These are phyloP conservation scores for Spheniscus humboldti DNA, from an alignment of 2,797 vertebrate genomes.

Conservation along the genomic window DNA sequence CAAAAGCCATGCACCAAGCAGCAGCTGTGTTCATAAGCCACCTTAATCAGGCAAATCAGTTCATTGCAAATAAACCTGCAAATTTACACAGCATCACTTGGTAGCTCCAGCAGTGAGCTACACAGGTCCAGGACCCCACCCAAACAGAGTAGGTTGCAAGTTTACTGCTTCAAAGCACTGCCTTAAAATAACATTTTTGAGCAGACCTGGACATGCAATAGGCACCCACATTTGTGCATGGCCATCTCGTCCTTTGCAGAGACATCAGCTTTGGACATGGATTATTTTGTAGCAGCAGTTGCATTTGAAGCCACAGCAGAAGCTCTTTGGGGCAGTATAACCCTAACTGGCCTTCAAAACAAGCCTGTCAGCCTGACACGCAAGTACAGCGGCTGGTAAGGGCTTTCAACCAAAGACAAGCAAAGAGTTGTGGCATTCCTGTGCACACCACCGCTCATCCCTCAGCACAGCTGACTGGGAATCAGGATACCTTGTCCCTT, in stretches of 20 bases:
- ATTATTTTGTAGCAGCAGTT: background rate
- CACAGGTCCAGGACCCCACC: background rate
- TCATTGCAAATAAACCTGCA: background rate
- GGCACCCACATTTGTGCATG: rapidly evolving
- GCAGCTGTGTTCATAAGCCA: background rate
- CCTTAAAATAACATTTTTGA: background rate
- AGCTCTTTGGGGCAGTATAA: background rate
- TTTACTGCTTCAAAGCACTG: background rate
- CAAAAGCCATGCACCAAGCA: background rate
- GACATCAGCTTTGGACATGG: background rate
- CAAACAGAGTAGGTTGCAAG: background rate
- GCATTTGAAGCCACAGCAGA: background rate
- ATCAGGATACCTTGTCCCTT: background rate
- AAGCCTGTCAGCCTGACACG: background rate
- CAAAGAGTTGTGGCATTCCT: background rate
- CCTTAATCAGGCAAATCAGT: background rate
- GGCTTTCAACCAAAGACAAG: background rate
- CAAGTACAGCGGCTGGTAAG: background rate
- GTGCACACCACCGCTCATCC: background rate
- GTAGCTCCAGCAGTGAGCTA: background rate
- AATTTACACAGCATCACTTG: background rate
- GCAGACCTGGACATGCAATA: background rate
- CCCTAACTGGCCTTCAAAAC: background rate
- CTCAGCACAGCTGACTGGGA: background rate
- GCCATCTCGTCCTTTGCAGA: background rate